Percentiles rank a stretch among this genome's conserved stretches.
Conservation (phyloP, 2,888 invertebrate species). For the Yponomeuta malinellus region DNA sequence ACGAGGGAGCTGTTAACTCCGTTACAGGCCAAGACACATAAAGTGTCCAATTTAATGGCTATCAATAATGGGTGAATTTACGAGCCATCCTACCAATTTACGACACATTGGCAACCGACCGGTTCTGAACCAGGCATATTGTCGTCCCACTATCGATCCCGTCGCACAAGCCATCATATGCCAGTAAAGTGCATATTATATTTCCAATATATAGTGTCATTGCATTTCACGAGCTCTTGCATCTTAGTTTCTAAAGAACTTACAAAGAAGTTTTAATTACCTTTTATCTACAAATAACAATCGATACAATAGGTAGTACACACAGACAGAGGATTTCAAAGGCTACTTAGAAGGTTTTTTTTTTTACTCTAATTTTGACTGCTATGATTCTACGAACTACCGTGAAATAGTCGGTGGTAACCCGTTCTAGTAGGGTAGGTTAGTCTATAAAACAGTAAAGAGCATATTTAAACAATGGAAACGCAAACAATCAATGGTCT, state of each 20-base stretch:
- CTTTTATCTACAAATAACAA: not conserved
- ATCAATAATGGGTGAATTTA: constrained; percentile 66
- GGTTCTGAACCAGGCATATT: constrained; percentile 41
- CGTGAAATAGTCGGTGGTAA: not conserved
- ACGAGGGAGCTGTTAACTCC: constrained; percentile 16
- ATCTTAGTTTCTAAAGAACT: not conserved
- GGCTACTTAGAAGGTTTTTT: no score
- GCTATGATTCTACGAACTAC: not conserved
- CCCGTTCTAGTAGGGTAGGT: not conserved
- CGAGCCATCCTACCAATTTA: constrained; percentile 64
- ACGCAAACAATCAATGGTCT: not conserved
- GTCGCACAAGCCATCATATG: constrained; percentile 1
- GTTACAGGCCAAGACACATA: constrained; percentile 47
- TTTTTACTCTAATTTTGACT: no score
- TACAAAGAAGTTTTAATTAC: not conserved
- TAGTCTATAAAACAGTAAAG: not conserved
- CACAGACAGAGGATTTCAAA: no score
- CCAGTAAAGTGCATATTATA: not conserved
- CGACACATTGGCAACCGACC: constrained; percentile 64
- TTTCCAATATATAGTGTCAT: not conserved
- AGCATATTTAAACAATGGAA: not conserved
- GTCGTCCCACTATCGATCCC: constrained; percentile 19
- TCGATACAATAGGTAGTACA: no score
- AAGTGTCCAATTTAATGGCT: constrained; percentile 61
- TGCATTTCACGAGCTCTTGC: not conserved